Evolutionary conservation across 2,113 vertebrate genomes (phyloP), one percentile per base, ranked within the genome.

Genomic region (Tretioscincus oriximinensis): DNA sequence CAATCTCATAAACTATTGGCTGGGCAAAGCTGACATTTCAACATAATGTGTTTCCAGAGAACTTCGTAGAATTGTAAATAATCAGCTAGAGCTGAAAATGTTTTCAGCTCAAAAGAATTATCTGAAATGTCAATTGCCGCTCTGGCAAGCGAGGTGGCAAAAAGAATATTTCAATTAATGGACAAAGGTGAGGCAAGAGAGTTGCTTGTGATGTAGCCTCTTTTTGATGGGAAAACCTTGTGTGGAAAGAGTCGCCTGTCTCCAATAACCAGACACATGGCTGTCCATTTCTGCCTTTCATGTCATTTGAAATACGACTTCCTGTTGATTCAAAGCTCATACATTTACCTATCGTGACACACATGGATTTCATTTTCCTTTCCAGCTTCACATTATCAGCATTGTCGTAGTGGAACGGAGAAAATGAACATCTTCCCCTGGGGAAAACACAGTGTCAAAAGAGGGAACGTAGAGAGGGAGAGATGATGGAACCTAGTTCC

Each of bases 351-450:
- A 16, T 7, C 4, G 8, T 2, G 54, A 51, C 54, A 49, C 35
- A 49, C 71, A 11, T 77, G 63, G 71, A 9, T 81, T 88, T 64
- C 66, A 63, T 80, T 69, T 74, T 49, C 29, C 51, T 21, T 31
- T 69, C 69, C 54, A 31, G 73, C 73, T 9, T 3, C 1, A 28
- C 68, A 63, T 80, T 73, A 54, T 65, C 76, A 35, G 28, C 28
- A 7, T 77, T 69, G 28, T 49, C 3, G 35, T 80, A 49, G 21
- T 75, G 64, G 58, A 79, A 69, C 51, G 61, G 71, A 72, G 73
- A 81, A 89, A 81, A 83, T 24, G 31, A 81, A 49, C 69, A 54
- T 9, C 58, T 78, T 81, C 54, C 58, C 29, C 18, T 45, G 76
- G 35, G 12, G 35, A n/a, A 67, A 67, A 78, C 12, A 63, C 76